A percentile compares a stretch with the other conserved stretches of the same genome.
phyloP scores from a whole-genome alignment of 2,888 invertebrate genomes.

The Mythimna albipuncta region DNA sequence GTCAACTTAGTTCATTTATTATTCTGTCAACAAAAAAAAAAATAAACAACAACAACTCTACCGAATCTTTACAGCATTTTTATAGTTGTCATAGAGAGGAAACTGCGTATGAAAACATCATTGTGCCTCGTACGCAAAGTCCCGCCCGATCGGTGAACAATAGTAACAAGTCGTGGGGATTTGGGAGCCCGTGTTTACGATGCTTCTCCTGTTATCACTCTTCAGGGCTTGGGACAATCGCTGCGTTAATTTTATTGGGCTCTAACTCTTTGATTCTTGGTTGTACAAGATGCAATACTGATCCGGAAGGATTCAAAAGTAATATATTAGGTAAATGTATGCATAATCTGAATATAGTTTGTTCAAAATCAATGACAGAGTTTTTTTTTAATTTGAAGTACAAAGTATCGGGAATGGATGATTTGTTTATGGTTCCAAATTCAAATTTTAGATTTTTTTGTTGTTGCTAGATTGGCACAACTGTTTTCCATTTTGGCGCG shows the following conservation, averaged over 20 bases:
- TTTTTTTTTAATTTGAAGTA: no score
- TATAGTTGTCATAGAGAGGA: slow-evolving; percentile 33
- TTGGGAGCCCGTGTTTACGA: slow-evolving; percentile 56
- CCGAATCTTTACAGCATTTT: slow-evolving; percentile 18
- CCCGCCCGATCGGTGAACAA: slow-evolving; percentile 41
- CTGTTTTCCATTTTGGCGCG: no score
- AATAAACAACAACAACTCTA: slow-evolving; percentile 5
- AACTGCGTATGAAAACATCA: slow-evolving; percentile 26
- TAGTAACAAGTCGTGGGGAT: slow-evolving; percentile 50
- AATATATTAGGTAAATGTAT: neutral
- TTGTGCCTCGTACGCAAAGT: slow-evolving; percentile 29
- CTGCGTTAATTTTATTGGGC: slow-evolving; percentile 38
- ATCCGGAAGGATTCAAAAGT: neutral
- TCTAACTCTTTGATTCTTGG: slow-evolving; percentile 11
- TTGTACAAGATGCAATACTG: neutral
- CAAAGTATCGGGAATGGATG: no score
- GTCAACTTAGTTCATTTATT: neutral
- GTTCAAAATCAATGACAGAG: no score
- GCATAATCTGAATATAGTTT: no score
- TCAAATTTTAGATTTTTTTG: no score
- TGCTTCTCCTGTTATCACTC: slow-evolving; percentile 37
- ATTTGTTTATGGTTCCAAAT: no score
- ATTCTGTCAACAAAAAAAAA: neutral
- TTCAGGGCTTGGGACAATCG: slow-evolving; percentile 34
- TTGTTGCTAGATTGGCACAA: no score